Evolutionary conservation across 2,113 vertebrate species (phyloP).

Genomic region (Lethenteron camtschaticum): DNA sequence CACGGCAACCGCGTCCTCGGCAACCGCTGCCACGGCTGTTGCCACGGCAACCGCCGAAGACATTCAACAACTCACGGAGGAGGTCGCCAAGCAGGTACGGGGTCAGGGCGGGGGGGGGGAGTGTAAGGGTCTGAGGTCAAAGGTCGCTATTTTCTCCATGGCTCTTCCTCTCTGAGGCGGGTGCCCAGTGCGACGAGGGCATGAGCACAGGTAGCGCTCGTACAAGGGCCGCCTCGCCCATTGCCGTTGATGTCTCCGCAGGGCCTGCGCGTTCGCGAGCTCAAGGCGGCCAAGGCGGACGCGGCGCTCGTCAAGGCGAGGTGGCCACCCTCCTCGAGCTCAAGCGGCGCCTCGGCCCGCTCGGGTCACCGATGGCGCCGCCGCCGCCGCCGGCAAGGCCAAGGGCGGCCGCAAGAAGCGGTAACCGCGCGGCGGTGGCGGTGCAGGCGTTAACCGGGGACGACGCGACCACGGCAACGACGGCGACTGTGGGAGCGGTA

Average conservation of each 20-base stretch:
- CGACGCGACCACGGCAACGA: too few relatives aligned
- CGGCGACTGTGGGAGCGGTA: too few relatives aligned
- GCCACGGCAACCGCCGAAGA: slow-evolving; percentile 17
- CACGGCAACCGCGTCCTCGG: slow-evolving; percentile 2
- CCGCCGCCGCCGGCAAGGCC: too few relatives aligned
- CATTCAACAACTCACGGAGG: slow-evolving; percentile 26
- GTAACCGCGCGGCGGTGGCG: too few relatives aligned
- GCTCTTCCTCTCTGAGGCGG: accelerated
- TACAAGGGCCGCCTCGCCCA: too few relatives aligned
- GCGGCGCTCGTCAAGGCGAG: slow-evolving; percentile 30
- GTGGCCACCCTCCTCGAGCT: slow-evolving; percentile 46
- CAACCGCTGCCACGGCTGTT: slow-evolving; percentile 9
- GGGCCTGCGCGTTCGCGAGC: slow-evolving; percentile 39
- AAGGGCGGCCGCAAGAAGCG: too few relatives aligned
- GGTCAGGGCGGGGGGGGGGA: too few relatives aligned
- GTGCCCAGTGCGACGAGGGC: neutral
- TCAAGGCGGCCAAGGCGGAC: slow-evolving; percentile 52
- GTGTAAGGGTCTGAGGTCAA: neutral
- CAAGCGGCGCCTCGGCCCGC: slow-evolving; percentile 41
- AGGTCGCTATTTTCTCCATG: neutral
- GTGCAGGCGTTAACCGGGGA: too few relatives aligned
- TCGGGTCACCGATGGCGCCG: slow-evolving; percentile 18
- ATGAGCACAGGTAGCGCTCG: neutral
- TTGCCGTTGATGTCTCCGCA: slow-evolving; percentile 11
- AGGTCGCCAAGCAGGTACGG: slow-evolving; percentile 46